Conservation (phyloP, 2,113 vertebrate genomes). For the Tragelaphus imberbis region DNA sequence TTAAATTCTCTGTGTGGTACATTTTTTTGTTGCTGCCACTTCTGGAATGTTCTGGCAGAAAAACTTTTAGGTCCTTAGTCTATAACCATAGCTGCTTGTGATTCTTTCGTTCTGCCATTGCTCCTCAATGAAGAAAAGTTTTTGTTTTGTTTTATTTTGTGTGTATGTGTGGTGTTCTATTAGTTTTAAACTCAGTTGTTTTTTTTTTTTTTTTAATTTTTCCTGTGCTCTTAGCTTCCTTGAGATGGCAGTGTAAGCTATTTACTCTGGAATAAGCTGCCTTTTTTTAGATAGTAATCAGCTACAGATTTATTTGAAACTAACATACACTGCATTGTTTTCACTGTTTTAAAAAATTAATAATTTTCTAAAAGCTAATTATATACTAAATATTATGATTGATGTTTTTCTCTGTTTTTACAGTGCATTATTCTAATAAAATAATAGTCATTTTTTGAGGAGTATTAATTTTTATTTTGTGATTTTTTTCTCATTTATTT, state of each 20-base stretch:
- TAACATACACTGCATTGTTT: neutral
- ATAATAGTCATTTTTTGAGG: neutral
- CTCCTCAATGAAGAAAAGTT: neutral
- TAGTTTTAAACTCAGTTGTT: neutral
- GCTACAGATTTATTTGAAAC: neutral
- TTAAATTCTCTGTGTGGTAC: neutral
- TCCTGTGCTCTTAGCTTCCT: constrained; percentile 34
- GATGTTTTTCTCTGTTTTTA: neutral
- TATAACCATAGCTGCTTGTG: neutral
- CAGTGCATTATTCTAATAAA: neutral
- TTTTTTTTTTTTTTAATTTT: neutral
- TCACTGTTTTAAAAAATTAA: neutral
- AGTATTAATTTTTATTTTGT: neutral
- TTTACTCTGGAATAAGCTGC: constrained; percentile 25
- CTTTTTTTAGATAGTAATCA: neutral
- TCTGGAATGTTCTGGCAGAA: neutral
- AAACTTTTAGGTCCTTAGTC: neutral
- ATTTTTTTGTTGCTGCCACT: neutral
- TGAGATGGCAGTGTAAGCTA: constrained; percentile 48
- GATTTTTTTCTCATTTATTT: neutral
- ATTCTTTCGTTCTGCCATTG: neutral
- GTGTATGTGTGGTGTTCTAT: neutral
- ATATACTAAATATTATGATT: neutral
- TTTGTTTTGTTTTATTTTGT: neutral
- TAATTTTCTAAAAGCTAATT: neutral